phyloP scores from a whole-genome alignment of 2,113 vertebrate genomes.

The Haemorhous mexicanus region DNA sequence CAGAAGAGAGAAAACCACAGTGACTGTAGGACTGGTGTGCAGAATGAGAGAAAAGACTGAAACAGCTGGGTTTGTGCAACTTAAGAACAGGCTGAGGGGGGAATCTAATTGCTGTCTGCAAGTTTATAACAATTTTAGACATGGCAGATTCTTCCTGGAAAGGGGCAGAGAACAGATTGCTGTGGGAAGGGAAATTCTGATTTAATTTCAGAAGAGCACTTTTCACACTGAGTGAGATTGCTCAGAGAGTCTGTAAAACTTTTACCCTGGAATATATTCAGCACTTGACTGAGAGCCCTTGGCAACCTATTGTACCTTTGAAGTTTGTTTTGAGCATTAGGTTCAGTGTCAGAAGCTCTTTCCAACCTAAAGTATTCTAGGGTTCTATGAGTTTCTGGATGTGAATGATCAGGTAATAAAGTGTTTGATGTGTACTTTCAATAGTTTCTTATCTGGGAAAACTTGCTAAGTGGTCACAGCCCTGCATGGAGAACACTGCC shows the following conservation, averaged over 20 bases:
- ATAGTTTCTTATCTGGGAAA: neutral
- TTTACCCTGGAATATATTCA: neutral
- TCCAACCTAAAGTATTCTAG: neutral
- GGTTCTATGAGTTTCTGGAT: neutral
- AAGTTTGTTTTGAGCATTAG: neutral
- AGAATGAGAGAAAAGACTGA: neutral
- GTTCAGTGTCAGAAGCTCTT: neutral
- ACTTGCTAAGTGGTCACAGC: neutral
- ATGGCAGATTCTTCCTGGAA: neutral
- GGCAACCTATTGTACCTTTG: neutral
- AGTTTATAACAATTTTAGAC: neutral
- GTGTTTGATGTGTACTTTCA: neutral
- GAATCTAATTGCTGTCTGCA: neutral
- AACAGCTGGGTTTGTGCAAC: neutral
- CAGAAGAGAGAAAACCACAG: neutral
- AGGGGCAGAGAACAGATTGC: neutral
- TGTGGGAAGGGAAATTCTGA: neutral
- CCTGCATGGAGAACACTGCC: neutral
- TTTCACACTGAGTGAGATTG: neutral
- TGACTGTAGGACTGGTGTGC: rapidly evolving
- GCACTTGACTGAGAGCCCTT: neutral
- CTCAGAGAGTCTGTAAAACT: neutral
- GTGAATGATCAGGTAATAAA: neutral
- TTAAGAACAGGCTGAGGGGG: neutral
- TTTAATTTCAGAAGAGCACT: neutral